phyloP scores from a whole-genome alignment of 2,113 vertebrate genomes.

The Fregetta grallaria region DNA sequence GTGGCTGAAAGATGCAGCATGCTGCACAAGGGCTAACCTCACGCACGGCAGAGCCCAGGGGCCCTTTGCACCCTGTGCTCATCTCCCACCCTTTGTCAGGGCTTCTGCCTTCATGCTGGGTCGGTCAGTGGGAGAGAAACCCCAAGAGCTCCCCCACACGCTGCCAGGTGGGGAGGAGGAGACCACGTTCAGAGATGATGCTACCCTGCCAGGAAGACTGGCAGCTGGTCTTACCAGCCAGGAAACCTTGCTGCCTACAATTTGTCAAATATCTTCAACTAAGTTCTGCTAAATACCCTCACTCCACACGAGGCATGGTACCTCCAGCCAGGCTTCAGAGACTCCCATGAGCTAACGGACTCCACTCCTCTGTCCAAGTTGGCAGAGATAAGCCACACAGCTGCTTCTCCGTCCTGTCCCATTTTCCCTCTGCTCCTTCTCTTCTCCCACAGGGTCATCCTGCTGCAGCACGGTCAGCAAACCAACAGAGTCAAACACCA shows the following conservation, averaged over 20 bases:
- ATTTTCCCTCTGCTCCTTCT: not conserved
- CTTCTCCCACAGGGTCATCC: not conserved
- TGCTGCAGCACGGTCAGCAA: not conserved
- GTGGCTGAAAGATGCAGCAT: not conserved
- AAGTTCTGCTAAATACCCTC: not conserved
- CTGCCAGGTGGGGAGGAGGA: not conserved
- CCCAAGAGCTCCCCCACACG: not conserved
- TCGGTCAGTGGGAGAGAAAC: not conserved
- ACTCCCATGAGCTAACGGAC: not conserved
- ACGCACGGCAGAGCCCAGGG: not conserved
- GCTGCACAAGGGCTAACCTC: not conserved
- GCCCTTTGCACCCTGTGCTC: not conserved
- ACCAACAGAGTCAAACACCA: not conserved
- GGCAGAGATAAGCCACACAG: not conserved
- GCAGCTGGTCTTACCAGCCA: not conserved
- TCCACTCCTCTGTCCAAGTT: not conserved
- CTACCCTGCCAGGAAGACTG: not conserved
- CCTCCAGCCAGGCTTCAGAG: not conserved
- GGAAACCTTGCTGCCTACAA: not conserved
- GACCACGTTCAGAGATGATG: not conserved
- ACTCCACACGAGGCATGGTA: fast-evolving
- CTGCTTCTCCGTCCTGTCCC: not conserved
- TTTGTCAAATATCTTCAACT: not conserved
- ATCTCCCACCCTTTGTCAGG: not conserved
- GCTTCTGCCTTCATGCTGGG: not conserved